These are phyloP conservation scores for Holocentrus rufus DNA, from an alignment of 2,797 vertebrate species.

Conservation along the genomic window DNA sequence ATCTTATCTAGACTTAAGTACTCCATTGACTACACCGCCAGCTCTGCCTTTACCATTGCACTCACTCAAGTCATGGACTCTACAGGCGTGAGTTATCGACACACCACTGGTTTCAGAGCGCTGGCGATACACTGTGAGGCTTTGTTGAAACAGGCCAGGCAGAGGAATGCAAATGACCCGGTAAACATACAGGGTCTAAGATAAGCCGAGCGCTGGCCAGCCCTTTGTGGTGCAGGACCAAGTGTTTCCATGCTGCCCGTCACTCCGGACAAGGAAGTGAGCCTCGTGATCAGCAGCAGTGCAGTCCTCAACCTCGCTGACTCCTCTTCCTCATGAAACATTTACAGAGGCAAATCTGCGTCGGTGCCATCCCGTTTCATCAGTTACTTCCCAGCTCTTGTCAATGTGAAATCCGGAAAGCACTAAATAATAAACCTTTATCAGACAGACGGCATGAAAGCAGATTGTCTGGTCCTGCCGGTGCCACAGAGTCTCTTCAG, in stretches of 20 bases:
- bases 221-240: slow-evolving; percentile 31
- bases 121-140: slow-evolving; percentile 34
- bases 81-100: slow-evolving; percentile 50
- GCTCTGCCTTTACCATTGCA: slow-evolving; percentile 16
- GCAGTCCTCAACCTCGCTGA: slow-evolving; percentile 8
- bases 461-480: slow-evolving; percentile 18
- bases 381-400: neutral
- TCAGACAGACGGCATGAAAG: slow-evolving; percentile 14
- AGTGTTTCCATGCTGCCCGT: slow-evolving; percentile 47
- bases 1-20: slow-evolving; percentile 23
- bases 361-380: neutral
- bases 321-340: neutral
- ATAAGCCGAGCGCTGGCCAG: slow-evolving; percentile 48
- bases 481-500: slow-evolving; percentile 27
- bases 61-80: slow-evolving; percentile 47
- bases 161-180: slow-evolving; percentile 71
- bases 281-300: neutral
- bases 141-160: slow-evolving; percentile 58
- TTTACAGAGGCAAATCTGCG: neutral
- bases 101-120: slow-evolving; percentile 37
- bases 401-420: neutral
- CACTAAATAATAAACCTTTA: slow-evolving; percentile 4
- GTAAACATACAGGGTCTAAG: slow-evolving; percentile 52
- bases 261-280: slow-evolving; percentile 12
- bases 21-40: slow-evolving; percentile 46